Evolutionary conservation across 2,797 vertebrate species (phyloP), one percentile per base, ranked within the genome.

Genomic region (Lutjanus campechanus): DNA sequence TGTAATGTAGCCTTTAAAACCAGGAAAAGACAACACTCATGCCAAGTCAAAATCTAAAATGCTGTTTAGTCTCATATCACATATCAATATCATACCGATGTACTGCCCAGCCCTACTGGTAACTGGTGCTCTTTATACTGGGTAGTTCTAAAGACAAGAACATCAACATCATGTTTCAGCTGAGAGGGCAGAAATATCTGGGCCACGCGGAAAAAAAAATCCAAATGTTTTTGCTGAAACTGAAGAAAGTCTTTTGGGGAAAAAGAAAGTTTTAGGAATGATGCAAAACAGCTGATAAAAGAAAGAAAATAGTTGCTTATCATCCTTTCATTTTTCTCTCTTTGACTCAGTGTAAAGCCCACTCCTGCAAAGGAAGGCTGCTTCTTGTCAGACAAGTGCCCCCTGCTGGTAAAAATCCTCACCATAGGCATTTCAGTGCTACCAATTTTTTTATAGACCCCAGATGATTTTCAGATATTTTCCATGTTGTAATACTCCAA

Each of bases 401-500:
- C 92, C 91, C 95, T 95, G 90, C 91, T 92, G 95, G 93, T 84
- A 86, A 29, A 84, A 83, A 89, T 84, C 72, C 40, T 17, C 20
- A 86, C 20, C 70, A 76, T n/a, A 29, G 64, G 44, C 77, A 81
- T 86, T 83, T 86, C 55, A 85, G 62, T 84, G 78, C 76, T 90
- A 73, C 79, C 82, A 74, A 49, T 85, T 87, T 87, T 89, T 89
- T 90, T 90, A 90, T 84, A 86, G 79, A 92, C 55, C 89, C 91
- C 87, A 89, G 88, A 93, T 94, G 91, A 92, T 90, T 91, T 88
- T 93, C 90, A 90, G 73, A 91, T 85, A 93, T 91, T 93, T 94
- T 94, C 91, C 93, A 94, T 94, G 86, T 86, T 89, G 91, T 91
- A 93, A 95, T 90, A 85, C 88, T 83, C 60, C 62, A 79, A 85